Evolutionary conservation across 2,113 vertebrate genomes (phyloP).

Genomic region (Labrus mixtus): DNA sequence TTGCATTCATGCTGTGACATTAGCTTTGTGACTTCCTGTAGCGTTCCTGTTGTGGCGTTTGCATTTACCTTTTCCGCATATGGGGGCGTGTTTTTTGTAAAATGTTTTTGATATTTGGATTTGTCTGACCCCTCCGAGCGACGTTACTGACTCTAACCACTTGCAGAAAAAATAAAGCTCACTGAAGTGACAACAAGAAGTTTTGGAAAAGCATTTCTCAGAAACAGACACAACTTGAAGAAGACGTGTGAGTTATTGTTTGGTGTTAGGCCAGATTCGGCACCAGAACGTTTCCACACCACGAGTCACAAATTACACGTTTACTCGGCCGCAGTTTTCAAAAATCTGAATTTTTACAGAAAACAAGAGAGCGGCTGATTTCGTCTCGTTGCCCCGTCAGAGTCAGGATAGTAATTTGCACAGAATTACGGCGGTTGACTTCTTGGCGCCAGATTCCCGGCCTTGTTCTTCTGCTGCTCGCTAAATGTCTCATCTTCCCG

Average conservation of each 20-base stretch:
- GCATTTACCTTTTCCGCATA: too few species aligned
- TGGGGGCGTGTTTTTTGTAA: too few species aligned
- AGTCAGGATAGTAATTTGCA: conserved; percentile 76
- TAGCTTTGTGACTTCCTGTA: too few species aligned
- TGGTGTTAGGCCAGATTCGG: conserved; percentile 59
- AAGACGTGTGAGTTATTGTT: conserved; percentile 43
- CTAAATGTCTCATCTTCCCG: conserved; percentile 66
- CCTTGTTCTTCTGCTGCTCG: conserved; percentile 67
- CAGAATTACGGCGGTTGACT: conserved; percentile 54
- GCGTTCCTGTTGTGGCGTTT: too few species aligned
- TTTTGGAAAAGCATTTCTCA: not conserved
- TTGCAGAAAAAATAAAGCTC: too few species aligned
- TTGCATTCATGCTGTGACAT: too few species aligned
- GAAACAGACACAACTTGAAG: conserved; percentile 30
- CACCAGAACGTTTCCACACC: conserved; percentile 62
- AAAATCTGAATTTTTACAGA: conserved; percentile 72
- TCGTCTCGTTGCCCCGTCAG: conserved; percentile 48
- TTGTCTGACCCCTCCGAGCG: too few species aligned
- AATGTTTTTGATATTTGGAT: too few species aligned
- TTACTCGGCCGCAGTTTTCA: conserved; percentile 58
- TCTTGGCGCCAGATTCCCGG: conserved; percentile 65
- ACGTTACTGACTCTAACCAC: not conserved
- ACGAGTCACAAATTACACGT: conserved; percentile 78
- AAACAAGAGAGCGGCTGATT: conserved; percentile 61
- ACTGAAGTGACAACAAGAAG: too few species aligned